Evolutionary conservation across 2,113 vertebrate species (phyloP), one percentile per base, ranked within the genome.

Genomic region (Oncorhynchus kisutch): DNA sequence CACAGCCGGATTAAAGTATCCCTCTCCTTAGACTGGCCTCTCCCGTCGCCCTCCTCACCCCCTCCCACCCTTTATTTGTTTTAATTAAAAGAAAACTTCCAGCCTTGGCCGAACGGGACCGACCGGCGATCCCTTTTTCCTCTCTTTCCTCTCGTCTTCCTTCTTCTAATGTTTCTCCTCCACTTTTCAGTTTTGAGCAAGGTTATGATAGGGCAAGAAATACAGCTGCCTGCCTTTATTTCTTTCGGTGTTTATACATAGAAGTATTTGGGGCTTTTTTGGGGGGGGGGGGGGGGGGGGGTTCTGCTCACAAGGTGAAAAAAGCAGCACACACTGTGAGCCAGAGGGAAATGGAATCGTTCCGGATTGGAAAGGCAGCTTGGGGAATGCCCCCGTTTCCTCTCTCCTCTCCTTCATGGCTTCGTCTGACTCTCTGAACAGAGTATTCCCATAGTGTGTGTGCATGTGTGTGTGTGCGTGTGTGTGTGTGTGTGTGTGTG

Each of bases 11-110:
- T 93, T 93, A 91, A 88, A 91, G 86, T 87, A 87, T 92, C 86
- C 82, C 69, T 88, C 76, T 81, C 82, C 81, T 62, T 24, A 75
- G 78, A 83, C 79, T 82, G 51, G 76, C 82, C 82, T 84, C 81
- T 69, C 82, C 77, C 78, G 74, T 75, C 74, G 12, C 74, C 74
- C 80, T 72, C 79, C 45, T 5, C 29, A 29, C 82, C 84, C 9
- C 85, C 88, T 86, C 83, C 84, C 81, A 81, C 84, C 72, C 77
- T 57, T 67, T 92, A 84, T 91, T 92, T 92, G 88, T 87, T 92
- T 92, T 91, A 90, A 92, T 92, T 91, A 91, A 91, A 91, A 85
- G 82, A 89, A 88, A 92, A 86, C 81, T 83, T 90, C 85, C 78
- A 86, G 73, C 73, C 81, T 75, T 54, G 69, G 84, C 88, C 67